phyloP scores from a whole-genome alignment of 2,797 vertebrate genomes.

The Taenioides sp. region DNA sequence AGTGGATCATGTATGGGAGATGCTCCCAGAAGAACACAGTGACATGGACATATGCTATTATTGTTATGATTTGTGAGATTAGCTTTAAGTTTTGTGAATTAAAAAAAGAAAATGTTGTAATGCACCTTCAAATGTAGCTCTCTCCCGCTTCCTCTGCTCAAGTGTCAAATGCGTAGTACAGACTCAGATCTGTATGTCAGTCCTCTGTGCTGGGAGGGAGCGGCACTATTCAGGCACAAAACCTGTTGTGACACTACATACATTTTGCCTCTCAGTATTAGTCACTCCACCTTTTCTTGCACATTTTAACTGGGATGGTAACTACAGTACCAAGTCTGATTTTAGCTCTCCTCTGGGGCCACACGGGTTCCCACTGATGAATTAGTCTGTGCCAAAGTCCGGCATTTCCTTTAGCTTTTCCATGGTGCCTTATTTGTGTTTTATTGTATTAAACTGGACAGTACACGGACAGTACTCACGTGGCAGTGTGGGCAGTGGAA shows the following conservation, averaged over 20 bases:
- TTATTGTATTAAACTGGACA: slow-evolving; percentile 42
- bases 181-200: background rate
- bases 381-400: slow-evolving; percentile 69
- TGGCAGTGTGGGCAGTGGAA: slow-evolving; percentile 22
- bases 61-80: slow-evolving; percentile 42
- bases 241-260: slow-evolving; percentile 72
- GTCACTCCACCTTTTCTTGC: slow-evolving; percentile 27
- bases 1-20: slow-evolving; percentile 60
- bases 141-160: too few species aligned
- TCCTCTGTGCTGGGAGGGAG: slow-evolving; percentile 22
- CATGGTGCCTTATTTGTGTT: slow-evolving; percentile 81
- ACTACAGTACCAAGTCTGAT: slow-evolving; percentile 16
- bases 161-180: background rate
- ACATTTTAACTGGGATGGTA: slow-evolving; percentile 23
- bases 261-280: slow-evolving; percentile 57
- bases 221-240: slow-evolving; percentile 66
- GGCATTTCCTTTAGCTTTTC: slow-evolving; percentile 49
- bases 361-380: slow-evolving; percentile 24
- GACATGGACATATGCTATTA: slow-evolving; percentile 40
- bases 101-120: slow-evolving; percentile 49
- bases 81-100: slow-evolving; percentile 61
- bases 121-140: slow-evolving; percentile 63
- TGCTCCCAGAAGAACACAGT: slow-evolving; percentile 49
- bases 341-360: slow-evolving; percentile 22
- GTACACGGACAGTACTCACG: background rate